Conservation (phyloP, 2,113 vertebrate genomes). For the Charadrius vociferus region DNA sequence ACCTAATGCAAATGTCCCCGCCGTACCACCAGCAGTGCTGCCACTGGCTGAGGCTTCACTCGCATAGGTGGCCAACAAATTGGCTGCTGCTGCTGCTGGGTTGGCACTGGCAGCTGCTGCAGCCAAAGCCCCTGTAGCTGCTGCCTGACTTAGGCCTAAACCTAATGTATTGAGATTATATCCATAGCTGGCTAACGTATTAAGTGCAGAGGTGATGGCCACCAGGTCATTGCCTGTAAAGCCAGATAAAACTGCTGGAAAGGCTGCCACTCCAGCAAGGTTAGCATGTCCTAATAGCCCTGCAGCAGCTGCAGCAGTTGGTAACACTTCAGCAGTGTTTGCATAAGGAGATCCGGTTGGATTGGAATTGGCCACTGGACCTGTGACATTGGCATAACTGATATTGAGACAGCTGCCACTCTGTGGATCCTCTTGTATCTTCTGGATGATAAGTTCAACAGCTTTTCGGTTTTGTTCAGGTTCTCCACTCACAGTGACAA, state of each 20-base stretch:
- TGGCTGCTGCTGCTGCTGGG: slow-evolving; percentile 88
- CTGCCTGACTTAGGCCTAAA: slow-evolving; percentile 87
- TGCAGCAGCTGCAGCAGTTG: slow-evolving; percentile 86
- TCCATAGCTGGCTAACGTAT: slow-evolving; percentile 89
- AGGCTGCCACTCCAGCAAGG: slow-evolving; percentile 87
- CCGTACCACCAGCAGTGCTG: slow-evolving; percentile 83
- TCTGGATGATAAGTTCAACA: slow-evolving; percentile 91
- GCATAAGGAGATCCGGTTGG: slow-evolving; percentile 90
- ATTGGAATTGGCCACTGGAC: slow-evolving; percentile 90
- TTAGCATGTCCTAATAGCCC: slow-evolving; percentile 88
- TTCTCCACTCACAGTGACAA: slow-evolving; percentile 91
- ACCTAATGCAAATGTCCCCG: slow-evolving; percentile 88
- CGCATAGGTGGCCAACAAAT: slow-evolving; percentile 88
- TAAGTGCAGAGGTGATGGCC: slow-evolving; percentile 91
- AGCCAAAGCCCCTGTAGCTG: slow-evolving; percentile 87
- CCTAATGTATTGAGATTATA: slow-evolving; percentile 90
- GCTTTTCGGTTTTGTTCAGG: slow-evolving; percentile 90
- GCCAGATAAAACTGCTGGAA: slow-evolving; percentile 87
- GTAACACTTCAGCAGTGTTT: slow-evolving; percentile 90
- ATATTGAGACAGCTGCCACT: slow-evolving; percentile 91
- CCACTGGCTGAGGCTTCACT: slow-evolving; percentile 87
- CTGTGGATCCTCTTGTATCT: slow-evolving; percentile 91
- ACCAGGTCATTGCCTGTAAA: slow-evolving; percentile 90
- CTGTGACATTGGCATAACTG: slow-evolving; percentile 90
- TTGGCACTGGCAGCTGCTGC: slow-evolving; percentile 89